Percentiles rank a stretch among this genome's conserved stretches.
These are phyloP conservation scores for Merops nubicus DNA, from an alignment of 2,113 vertebrate genomes.

Conservation along the genomic window DNA sequence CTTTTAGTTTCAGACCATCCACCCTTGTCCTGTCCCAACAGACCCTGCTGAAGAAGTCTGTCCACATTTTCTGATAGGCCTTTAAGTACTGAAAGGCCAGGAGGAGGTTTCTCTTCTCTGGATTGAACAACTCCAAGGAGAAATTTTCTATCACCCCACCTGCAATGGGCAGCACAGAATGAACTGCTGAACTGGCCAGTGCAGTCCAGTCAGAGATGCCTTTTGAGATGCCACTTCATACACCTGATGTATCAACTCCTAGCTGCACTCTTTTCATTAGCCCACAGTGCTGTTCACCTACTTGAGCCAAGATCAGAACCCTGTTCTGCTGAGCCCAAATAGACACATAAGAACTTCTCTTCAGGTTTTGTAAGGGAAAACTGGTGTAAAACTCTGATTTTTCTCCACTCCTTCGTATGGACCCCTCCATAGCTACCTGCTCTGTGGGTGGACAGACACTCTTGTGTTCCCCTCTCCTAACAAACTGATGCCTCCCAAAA, in stretches of 20 bases:
- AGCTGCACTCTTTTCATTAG: not conserved
- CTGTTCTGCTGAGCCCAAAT: not conserved
- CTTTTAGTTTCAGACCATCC: not conserved
- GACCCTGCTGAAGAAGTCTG: not conserved
- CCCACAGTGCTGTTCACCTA: not conserved
- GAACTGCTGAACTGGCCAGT: not conserved
- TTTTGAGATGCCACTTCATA: not conserved
- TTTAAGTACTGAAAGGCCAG: not conserved
- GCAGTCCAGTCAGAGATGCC: accelerated
- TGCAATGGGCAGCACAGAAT: not conserved
- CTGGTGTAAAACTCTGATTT: not conserved
- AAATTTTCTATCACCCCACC: not conserved
- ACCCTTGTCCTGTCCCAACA: not conserved
- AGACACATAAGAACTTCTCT: not conserved
- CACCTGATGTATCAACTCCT: not conserved
- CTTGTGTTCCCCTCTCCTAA: not conserved
- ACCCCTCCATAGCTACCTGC: not conserved
- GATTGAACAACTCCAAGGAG: not conserved
- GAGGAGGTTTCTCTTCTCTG: not conserved
- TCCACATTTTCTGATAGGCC: not conserved
- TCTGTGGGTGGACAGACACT: not conserved
- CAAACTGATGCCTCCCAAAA: accelerated
- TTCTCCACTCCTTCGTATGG: not conserved
- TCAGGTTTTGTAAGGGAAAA: not conserved
- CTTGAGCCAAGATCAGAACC: not conserved